Base-by-base conservation (phyloP, 2,888 invertebrate species). In the Schizotus pectinicornis region DNA sequence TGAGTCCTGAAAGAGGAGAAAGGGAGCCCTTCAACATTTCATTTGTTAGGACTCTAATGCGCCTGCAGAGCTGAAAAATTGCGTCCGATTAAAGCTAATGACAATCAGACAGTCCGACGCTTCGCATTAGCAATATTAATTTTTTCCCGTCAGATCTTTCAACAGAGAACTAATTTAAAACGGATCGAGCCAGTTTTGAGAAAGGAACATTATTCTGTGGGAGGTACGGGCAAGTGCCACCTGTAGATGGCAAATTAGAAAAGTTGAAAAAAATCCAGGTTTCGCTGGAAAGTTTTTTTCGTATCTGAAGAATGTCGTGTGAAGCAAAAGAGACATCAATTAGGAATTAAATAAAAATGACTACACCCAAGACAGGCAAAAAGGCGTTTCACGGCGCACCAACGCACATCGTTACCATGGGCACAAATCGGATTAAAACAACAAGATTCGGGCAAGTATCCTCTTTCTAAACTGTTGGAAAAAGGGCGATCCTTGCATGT, bases 351-450 rank as follows among this genome's bases (percentile, higher is more conserved):
- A 43, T 43, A 52, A 22, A 36, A 45, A 43, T 45, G 37, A 34
- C 45, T 34, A 30, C 35, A 9, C 30, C 12, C 30, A 37, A 37
- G 34, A 7, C n/a, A 46, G 22, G 32, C 31, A n/a, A 48, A 53
- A 36, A 22, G 36, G 35, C 7, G 12, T 12, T 34, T 36, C 6
- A 3, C 32, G 32, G 14, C 22, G 12, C 34, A 33, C 53, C 38
- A 34, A 37, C 43, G 22, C 45, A 39, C 51, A 30, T 31, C 35
- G 56, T 56, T 43, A 41, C 51, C 47, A 51, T 51, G 46, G 46
- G 13, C 32, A 51, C 56, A 56, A 56, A 56, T 51, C 51, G 46
- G 51, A 51, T 56, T 56, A 49, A 56, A 56, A 51, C 50, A 55
- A 48, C 48, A 50, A 51, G 56, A 56, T 46, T 51, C 33, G 34